A percentile compares a stretch with the other conserved stretches of the same genome.
These are phyloP conservation scores for Pristionchus pacificus DNA, from an alignment of 1,140 invertebrate species.

Conservation along the genomic window DNA sequence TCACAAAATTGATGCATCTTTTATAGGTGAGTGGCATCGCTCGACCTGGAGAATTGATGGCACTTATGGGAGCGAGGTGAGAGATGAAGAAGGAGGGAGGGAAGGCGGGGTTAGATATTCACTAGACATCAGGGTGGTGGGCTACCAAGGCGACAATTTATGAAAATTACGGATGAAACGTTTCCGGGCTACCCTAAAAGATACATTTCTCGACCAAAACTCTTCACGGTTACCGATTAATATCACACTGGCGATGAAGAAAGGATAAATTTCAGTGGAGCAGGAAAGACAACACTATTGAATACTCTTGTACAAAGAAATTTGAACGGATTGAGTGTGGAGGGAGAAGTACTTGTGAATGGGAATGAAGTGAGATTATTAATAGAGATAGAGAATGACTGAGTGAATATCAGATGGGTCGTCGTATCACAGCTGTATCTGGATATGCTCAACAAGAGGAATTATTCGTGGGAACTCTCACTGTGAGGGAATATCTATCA, in stretches of 20 bases:
- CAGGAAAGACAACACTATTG: conserved; percentile 56
- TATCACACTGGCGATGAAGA: neutral
- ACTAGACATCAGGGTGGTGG: neutral
- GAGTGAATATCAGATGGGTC: conserved; percentile 23
- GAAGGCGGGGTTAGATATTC: neutral
- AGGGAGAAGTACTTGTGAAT: conserved; percentile 50
- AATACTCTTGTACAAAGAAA: conserved; percentile 51
- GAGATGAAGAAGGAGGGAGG: neutral
- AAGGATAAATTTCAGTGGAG: conserved; percentile 47
- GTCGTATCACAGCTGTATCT: conserved; percentile 59
- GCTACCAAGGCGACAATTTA: no score
- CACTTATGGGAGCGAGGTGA: conserved; percentile 56
- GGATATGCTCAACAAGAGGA: conserved; percentile 66
- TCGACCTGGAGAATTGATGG: conserved; percentile 48
- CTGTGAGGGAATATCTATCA: conserved; percentile 63
- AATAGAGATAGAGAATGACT: conserved; percentile 14
- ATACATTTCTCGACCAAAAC: no score
- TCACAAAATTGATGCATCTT: neutral
- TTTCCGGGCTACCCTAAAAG: no score
- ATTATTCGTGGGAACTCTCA: conserved; percentile 63
- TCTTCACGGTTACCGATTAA: conserved; percentile 14
- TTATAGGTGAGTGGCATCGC: conserved; percentile 20
- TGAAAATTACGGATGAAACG: no score
- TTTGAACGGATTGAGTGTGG: conserved; percentile 48
- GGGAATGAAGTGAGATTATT: conserved; percentile 36